Evolutionary conservation across 2,113 vertebrate genomes (phyloP).

Genomic region (Istiophorus platypterus): DNA sequence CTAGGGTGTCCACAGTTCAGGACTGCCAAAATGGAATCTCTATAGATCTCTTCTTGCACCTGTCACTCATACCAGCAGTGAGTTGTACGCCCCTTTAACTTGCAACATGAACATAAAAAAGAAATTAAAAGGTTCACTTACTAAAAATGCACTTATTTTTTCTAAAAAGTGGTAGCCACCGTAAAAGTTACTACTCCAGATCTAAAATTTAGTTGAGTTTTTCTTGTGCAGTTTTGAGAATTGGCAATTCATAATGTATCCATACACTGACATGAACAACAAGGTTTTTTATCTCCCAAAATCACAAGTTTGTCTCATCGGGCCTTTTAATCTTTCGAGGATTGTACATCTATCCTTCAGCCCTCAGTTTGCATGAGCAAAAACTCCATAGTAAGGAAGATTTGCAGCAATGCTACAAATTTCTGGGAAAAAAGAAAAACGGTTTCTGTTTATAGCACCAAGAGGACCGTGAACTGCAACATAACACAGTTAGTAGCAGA

Average conservation of each 20-base stretch:
- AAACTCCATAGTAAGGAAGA: too few species aligned
- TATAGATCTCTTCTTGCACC: conserved; percentile 64
- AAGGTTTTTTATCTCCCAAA: background rate
- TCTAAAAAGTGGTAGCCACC: too few species aligned
- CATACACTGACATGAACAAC: background rate
- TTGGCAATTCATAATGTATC: too few species aligned
- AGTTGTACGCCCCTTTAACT: conserved; percentile 22
- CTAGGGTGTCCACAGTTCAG: conserved; percentile 21
- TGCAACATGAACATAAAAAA: background rate
- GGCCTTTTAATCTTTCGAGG: background rate
- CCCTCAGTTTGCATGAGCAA: too few species aligned
- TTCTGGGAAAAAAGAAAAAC: too few species aligned
- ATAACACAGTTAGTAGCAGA: too few species aligned
- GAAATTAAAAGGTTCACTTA: background rate
- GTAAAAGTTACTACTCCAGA: background rate
- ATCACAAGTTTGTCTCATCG: too few species aligned
- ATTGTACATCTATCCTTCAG: too few species aligned
- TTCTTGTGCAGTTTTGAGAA: too few species aligned
- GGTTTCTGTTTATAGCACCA: too few species aligned
- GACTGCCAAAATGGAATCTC: conserved; percentile 67
- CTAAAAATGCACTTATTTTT: background rate
- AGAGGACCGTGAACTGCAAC: too few species aligned
- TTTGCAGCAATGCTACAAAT: background rate
- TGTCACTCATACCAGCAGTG: conserved; percentile 77
- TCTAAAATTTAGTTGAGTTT: background rate